Evolutionary conservation across 1,140 invertebrate species (phyloP).

Genomic region (Anadara kagoshimensis): DNA sequence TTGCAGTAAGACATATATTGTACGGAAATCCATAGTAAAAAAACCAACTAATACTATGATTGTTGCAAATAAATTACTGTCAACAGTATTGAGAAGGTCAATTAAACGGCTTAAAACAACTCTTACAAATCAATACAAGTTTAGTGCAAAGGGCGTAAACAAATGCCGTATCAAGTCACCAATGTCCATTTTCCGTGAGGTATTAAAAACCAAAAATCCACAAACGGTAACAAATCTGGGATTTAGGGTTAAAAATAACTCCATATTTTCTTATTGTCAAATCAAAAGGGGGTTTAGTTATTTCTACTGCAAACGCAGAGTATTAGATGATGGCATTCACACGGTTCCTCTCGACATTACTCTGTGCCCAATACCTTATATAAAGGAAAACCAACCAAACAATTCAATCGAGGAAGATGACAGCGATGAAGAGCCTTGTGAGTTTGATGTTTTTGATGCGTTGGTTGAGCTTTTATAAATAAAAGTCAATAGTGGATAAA

Average conservation of each 20-base stretch:
- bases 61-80: not conserved
- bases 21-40: slow-evolving; percentile 2
- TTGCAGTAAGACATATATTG: slow-evolving; percentile 33
- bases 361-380: slow-evolving; percentile 21
- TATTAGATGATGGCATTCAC: slow-evolving; percentile 15
- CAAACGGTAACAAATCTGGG: slow-evolving; percentile 3
- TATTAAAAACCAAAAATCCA: slow-evolving; percentile 17
- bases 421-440: no score
- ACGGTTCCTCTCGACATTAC: slow-evolving; percentile 29
- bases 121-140: slow-evolving; percentile 1
- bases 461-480: no score
- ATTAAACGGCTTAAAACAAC: not conserved
- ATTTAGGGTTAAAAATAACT: slow-evolving; percentile 15
- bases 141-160: slow-evolving; percentile 16
- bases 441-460: no score
- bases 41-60: slow-evolving; percentile 11
- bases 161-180: slow-evolving; percentile 15
- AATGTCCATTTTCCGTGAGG: slow-evolving; percentile 18
- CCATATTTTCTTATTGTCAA: slow-evolving; percentile 22
- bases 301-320: slow-evolving; percentile 32
- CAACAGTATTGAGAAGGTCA: slow-evolving; percentile 9
- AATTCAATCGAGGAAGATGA: no score
- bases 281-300: slow-evolving; percentile 24
- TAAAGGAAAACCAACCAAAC: no score
- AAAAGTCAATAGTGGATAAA: no score